Evolutionary conservation across 2,888 invertebrate genomes (phyloP), one percentile per base, ranked within the genome.

Genomic region (Schizaphis graminum): DNA sequence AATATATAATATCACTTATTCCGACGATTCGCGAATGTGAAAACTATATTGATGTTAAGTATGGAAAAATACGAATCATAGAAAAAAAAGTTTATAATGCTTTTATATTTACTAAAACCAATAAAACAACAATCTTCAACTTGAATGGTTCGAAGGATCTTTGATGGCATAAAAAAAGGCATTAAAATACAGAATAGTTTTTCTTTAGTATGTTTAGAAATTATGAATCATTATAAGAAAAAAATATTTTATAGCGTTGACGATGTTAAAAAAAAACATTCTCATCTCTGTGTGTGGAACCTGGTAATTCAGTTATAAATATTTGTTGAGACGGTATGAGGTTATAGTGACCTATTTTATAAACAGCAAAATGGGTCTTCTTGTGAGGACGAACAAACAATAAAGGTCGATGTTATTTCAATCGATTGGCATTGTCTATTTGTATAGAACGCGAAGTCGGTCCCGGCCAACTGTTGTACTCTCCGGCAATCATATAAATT

Each of bases 361-460:
- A 86, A 86, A 86, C 57, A 28, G 24, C 28, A 35, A 86, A n/a
- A 84, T 35, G 77, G 26, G 47, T 49, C 56, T 28, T 56, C 84
- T 56, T 1, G 21, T n/a, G 84, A 56, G 44, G 85, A 85, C 56
- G 44, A 85, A 57, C 85, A 85, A 85, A 35, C n/a, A 88, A 53
- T 67, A 57, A 90, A 61, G 90, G 85, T 91, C 85, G 85, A 85
- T 85, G 91, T 61, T 91, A 47, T 91, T 91, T 47, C 86, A 57
- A 91, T 91, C 91, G 91, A 91, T 91, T 47, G 86, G 86, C 57
- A 47, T 85, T 91, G 91, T 91, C 91, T 86, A 86, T 91, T 91
- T 47, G 47, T 86, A 13, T 86, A 35, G 16, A 85, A 91, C 44
- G 47, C 24, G 8, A 56, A 91, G 91, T 86, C 47, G 57, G 86